A percentile compares a stretch with the other conserved stretches of the same genome.
Evolutionary conservation across 2,888 invertebrate genomes (phyloP).

Genomic region (Lordiphosa andalusiaca): DNA sequence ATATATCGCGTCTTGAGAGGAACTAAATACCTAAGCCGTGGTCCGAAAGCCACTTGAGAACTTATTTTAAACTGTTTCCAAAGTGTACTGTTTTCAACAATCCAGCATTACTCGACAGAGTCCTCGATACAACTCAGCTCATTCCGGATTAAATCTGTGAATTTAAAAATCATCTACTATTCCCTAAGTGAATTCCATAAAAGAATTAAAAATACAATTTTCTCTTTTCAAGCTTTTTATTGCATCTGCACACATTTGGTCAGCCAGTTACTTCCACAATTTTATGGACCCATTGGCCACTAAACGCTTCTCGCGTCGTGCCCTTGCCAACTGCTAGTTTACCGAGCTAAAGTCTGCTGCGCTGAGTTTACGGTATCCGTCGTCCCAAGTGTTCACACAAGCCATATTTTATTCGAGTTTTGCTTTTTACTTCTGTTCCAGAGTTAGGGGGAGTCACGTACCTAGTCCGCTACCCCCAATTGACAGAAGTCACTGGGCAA

Average conservation of each 20-base stretch:
- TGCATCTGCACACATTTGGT: not conserved
- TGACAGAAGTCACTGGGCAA: slow-evolving; percentile 50
- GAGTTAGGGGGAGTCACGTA: slow-evolving; percentile 17
- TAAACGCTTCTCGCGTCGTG: slow-evolving; percentile 43
- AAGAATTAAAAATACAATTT: too few species aligned
- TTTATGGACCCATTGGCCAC: slow-evolving; percentile 57
- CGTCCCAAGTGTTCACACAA: slow-evolving; percentile 51
- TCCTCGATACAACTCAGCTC: too few species aligned
- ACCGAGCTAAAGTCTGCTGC: not conserved
- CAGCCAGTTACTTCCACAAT: slow-evolving; percentile 43
- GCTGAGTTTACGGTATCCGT: slow-evolving; percentile 22
- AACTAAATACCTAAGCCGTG: too few species aligned
- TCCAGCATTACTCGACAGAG: too few species aligned
- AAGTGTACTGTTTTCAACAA: too few species aligned
- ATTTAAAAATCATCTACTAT: too few species aligned
- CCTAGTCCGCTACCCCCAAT: slow-evolving; percentile 30
- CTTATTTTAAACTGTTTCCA: too few species aligned
- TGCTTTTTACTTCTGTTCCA: slow-evolving; percentile 18
- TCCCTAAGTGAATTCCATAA: too few species aligned
- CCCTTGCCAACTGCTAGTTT: not conserved
- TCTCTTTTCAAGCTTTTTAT: not conserved
- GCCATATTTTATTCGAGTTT: slow-evolving; percentile 54
- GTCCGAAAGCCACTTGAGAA: too few species aligned
- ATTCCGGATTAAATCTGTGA: too few species aligned
- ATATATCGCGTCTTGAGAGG: too few species aligned